Percentiles rank a stretch among this genome's conserved stretches.
Evolutionary conservation across 2,888 invertebrate genomes (phyloP).

Genomic region (Tetramorium bicarinatum): DNA sequence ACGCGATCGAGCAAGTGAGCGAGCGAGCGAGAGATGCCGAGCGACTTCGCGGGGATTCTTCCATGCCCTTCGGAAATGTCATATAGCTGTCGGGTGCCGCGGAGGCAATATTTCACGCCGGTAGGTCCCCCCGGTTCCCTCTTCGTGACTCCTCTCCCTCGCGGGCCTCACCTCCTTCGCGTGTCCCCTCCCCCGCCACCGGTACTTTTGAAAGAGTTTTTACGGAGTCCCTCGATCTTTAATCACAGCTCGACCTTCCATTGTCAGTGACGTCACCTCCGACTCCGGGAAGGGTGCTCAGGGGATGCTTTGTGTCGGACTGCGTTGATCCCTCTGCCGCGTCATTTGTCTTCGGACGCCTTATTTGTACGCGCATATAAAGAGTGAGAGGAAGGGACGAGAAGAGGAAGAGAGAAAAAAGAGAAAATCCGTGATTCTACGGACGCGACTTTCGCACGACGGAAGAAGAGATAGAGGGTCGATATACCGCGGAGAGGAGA

Average conservation of each 20-base stretch:
- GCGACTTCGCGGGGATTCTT: conserved; percentile 72
- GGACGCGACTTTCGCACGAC: conserved; percentile 25
- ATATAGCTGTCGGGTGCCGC: conserved; percentile 83
- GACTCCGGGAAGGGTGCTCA: conserved; percentile 80
- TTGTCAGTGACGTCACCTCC: conserved; percentile 86
- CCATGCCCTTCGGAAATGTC: conserved; percentile 84
- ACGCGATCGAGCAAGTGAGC: conserved; percentile 9
- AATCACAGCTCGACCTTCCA: conserved; percentile 86
- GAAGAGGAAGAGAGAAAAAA: not conserved
- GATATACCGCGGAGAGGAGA: conserved; percentile 19
- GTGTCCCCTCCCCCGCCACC: conserved; percentile 54
- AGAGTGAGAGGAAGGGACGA: not conserved
- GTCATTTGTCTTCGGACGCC: conserved; percentile 83
- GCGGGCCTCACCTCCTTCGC: conserved; percentile 53
- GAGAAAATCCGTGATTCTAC: conserved; percentile 42
- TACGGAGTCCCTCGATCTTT: conserved; percentile 85
- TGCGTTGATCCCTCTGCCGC: conserved; percentile 82
- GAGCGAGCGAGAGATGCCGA: conserved; percentile 56
- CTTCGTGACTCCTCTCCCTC: conserved; percentile 58
- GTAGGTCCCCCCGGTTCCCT: conserved; percentile 74
- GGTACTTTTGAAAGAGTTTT: conserved; percentile 84
- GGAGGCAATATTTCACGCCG: conserved; percentile 85
- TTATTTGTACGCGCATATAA: conserved; percentile 81
- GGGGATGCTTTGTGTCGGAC: conserved; percentile 81
- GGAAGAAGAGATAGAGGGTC: conserved; percentile 26